Evolutionary conservation across 2,888 invertebrate species (phyloP).

Genomic region (Stenichneumon culpator): DNA sequence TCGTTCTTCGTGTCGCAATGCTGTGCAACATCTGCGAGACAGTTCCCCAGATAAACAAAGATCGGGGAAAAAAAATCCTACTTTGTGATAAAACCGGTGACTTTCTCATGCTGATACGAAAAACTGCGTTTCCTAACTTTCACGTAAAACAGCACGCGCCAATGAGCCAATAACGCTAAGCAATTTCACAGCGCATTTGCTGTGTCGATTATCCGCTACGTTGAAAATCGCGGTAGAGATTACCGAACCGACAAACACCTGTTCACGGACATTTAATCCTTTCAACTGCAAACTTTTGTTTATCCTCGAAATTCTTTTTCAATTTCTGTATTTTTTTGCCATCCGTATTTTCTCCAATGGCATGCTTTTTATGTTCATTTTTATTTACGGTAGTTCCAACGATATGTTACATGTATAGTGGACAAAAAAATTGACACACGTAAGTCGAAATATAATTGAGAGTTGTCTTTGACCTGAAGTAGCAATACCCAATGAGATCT

Average conservation of each 20-base stretch:
- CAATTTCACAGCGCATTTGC: conserved; percentile 39
- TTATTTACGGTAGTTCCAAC: no score
- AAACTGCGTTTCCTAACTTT: conserved; percentile 55
- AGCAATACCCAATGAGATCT: no score
- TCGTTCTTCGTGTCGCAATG: conserved; percentile 10
- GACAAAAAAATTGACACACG: no score
- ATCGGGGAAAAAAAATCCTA: background rate
- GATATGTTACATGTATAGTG: no score
- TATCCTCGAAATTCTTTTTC: no score
- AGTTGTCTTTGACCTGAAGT: no score
- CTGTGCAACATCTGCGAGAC: conserved; percentile 2
- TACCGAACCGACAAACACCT: conserved; percentile 10
- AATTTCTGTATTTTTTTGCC: no score
- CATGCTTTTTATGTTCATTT: no score
- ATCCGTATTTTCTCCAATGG: no score
- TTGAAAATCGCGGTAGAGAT: conserved; percentile 5
- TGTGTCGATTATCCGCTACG: conserved; percentile 27
- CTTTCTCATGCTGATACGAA: conserved; percentile 53
- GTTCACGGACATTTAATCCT: conserved; percentile 8
- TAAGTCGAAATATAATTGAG: no score
- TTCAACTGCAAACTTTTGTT: background rate
- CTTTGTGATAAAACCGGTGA: conserved; percentile 42
- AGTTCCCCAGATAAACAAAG: conserved; percentile 18
- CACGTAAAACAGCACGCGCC: conserved; percentile 51
- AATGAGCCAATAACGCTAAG: conserved; percentile 41